Percentiles rank a stretch among this genome's conserved stretches.
Evolutionary conservation across 2,113 vertebrate species (phyloP).

Genomic region (Tursiops truncatus): DNA sequence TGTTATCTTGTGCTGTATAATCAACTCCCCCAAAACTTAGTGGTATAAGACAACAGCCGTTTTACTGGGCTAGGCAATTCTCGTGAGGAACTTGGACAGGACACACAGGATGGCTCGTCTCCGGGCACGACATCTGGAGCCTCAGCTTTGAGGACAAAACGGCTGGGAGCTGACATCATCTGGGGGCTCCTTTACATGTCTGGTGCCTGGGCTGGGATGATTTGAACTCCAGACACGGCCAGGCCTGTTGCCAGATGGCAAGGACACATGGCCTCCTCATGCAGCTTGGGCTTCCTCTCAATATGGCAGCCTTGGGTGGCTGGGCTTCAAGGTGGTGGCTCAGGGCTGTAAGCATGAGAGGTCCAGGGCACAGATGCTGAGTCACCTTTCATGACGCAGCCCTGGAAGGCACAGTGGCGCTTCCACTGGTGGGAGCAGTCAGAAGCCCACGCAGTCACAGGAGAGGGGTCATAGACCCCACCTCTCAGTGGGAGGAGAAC

Average conservation of each 20-base stretch:
- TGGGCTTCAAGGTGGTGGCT: accelerated
- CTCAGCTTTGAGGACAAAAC: background rate
- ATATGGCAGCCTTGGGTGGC: accelerated
- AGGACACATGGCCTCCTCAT: accelerated
- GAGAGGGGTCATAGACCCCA: accelerated
- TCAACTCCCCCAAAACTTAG: too few relatives aligned
- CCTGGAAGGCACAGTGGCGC: background rate
- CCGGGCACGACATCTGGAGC: accelerated
- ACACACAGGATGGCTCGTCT: background rate
- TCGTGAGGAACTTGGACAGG: accelerated
- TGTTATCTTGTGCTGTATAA: accelerated
- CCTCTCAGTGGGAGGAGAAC: background rate
- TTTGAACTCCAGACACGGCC: background rate
- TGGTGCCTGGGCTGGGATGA: background rate
- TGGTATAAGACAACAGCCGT: accelerated
- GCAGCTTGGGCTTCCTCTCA: background rate
- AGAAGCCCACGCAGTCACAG: background rate
- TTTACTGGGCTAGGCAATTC: accelerated
- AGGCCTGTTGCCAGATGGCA: background rate
- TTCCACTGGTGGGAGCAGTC: background rate
- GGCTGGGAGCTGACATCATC: too few relatives aligned
- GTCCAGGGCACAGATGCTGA: background rate
- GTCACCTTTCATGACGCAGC: accelerated
- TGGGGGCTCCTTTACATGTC: background rate
- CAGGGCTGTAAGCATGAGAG: background rate